A percentile compares a stretch with the other conserved stretches of the same genome.
phyloP scores from a whole-genome alignment of 1,140 invertebrate genomes.

The Notospermus geniculatus region DNA sequence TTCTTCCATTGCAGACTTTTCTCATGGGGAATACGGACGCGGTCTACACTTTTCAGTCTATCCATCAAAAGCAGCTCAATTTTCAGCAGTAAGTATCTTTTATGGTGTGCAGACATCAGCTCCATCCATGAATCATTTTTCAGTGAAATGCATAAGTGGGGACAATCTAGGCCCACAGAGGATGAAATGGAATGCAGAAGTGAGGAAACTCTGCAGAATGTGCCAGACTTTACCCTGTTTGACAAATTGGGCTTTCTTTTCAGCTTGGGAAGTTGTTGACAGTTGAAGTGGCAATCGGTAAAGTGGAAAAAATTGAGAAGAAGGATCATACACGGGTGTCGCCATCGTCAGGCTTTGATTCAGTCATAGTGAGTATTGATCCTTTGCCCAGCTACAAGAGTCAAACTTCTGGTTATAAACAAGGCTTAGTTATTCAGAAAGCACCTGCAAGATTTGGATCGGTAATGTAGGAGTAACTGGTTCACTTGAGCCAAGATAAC shows the following conservation, averaged over 20 bases:
- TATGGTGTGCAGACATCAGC: too few species aligned
- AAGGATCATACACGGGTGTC: slow-evolving; percentile 32
- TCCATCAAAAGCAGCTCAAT: slow-evolving; percentile 47
- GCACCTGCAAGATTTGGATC: too few species aligned
- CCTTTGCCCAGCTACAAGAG: too few species aligned
- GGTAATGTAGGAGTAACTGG: too few species aligned
- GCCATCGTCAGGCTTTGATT: slow-evolving; percentile 33
- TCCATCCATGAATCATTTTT: too few species aligned
- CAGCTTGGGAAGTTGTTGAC: slow-evolving; percentile 42
- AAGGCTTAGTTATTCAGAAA: too few species aligned
- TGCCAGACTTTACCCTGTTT: not conserved
- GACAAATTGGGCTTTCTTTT: slow-evolving; percentile 12
- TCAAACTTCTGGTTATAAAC: too few species aligned
- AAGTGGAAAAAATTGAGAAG: slow-evolving; percentile 39
- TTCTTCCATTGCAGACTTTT: slow-evolving; percentile 39
- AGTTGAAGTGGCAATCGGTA: slow-evolving; percentile 44
- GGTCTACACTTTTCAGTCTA: slow-evolving; percentile 49
- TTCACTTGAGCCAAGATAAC: too few species aligned
- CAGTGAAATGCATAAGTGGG: too few species aligned
- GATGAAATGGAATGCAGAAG: too few species aligned
- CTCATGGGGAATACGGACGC: slow-evolving; percentile 43
- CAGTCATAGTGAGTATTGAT: slow-evolving; percentile 46
- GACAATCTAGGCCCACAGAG: too few species aligned
- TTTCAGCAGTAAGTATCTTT: slow-evolving; percentile 39
- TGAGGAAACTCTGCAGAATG: not conserved